phyloP scores from a whole-genome alignment of 2,888 invertebrate genomes.

The Sinhomidia bicolor region DNA sequence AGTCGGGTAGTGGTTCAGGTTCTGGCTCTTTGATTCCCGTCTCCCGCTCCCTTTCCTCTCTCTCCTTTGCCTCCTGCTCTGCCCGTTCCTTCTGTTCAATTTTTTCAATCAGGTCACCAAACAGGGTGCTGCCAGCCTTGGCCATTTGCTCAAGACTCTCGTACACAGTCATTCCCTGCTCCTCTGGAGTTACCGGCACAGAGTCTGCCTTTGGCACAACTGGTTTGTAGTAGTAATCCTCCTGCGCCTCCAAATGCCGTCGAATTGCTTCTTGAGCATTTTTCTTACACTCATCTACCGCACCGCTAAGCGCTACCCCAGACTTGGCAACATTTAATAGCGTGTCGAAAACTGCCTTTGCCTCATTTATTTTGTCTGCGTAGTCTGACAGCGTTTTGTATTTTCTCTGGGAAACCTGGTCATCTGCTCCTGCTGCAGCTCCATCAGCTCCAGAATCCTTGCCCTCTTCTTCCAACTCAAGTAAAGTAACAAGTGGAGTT shows the following conservation, averaged over 20 bases:
- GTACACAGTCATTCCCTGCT: slow-evolving; percentile 70
- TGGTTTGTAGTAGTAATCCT: slow-evolving; percentile 70
- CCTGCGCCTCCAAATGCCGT: slow-evolving; percentile 74
- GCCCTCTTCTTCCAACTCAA: slow-evolving; percentile 33
- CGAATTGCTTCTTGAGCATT: slow-evolving; percentile 75
- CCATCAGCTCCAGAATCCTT: slow-evolving; percentile 15
- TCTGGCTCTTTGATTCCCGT: slow-evolving; percentile 43
- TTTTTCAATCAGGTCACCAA: slow-evolving; percentile 64
- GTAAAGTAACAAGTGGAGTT: not conserved
- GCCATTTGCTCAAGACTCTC: slow-evolving; percentile 76
- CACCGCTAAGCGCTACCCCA: slow-evolving; percentile 74
- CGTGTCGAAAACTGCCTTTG: slow-evolving; percentile 76
- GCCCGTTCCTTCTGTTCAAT: slow-evolving; percentile 55
- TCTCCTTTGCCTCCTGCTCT: slow-evolving; percentile 33
- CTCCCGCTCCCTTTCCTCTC: slow-evolving; percentile 36
- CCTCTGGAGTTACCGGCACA: slow-evolving; percentile 61
- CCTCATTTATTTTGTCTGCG: slow-evolving; percentile 74
- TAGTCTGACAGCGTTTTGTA: slow-evolving; percentile 70
- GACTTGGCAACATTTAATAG: slow-evolving; percentile 76
- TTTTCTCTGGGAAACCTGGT: slow-evolving; percentile 40
- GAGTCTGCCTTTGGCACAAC: slow-evolving; percentile 72
- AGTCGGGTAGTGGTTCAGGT: slow-evolving; percentile 28
- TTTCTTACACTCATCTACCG: slow-evolving; percentile 75
- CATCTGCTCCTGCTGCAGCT: not conserved
- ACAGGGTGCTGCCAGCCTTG: slow-evolving; percentile 66